These are phyloP conservation scores for Passer domesticus DNA, from an alignment of 2,113 vertebrate genomes.

Conservation along the genomic window DNA sequence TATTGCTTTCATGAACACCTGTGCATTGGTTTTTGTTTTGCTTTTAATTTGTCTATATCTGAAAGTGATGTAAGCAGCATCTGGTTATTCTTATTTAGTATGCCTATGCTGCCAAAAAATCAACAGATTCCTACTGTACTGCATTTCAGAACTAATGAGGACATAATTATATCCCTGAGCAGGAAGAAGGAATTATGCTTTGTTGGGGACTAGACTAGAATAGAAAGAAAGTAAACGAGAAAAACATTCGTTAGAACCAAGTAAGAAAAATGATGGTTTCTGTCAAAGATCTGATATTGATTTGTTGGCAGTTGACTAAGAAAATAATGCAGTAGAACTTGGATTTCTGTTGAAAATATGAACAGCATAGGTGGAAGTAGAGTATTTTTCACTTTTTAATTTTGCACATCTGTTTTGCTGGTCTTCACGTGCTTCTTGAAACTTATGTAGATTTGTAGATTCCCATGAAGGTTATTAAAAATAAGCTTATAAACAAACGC, in stretches of 20 bases:
- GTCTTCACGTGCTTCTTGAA: not conserved
- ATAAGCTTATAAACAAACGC: not conserved
- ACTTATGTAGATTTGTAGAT: not conserved
- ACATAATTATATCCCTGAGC: slow-evolving; percentile 64
- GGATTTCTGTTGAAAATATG: not conserved
- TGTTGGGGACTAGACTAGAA: slow-evolving; percentile 44
- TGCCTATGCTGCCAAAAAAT: slow-evolving; percentile 58
- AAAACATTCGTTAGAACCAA: slow-evolving; percentile 21
- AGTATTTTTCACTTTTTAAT: not conserved
- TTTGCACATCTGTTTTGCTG: not conserved
- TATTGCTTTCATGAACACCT: slow-evolving; percentile 46
- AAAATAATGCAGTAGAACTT: not conserved
- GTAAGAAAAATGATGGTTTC: not conserved
- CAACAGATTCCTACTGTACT: slow-evolving; percentile 64
- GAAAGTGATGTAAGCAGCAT: slow-evolving; percentile 63
- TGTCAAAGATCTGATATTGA: not conserved
- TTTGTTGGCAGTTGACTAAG: not conserved
- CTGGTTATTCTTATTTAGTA: slow-evolving; percentile 65
- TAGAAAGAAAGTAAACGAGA: slow-evolving; percentile 7
- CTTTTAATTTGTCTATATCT: slow-evolving; percentile 64
- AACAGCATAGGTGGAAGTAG: not conserved
- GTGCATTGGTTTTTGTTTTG: slow-evolving; percentile 56
- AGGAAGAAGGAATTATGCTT: slow-evolving; percentile 60
- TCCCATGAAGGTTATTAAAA: not conserved
- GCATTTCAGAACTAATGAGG: slow-evolving; percentile 68